Conservation (phyloP, 1,140 invertebrate species). For the Araneus ventricosus region DNA sequence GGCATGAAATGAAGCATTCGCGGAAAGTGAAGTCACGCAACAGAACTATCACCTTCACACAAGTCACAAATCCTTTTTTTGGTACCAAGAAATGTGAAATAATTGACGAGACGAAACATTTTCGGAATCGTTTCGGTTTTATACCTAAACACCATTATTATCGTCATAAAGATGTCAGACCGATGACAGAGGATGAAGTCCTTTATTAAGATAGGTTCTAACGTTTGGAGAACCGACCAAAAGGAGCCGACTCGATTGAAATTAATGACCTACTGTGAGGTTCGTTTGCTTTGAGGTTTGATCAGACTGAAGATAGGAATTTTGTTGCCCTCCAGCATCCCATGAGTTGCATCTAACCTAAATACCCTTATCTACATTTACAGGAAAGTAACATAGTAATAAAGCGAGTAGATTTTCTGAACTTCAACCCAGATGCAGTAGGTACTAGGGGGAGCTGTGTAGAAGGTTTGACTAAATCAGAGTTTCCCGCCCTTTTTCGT, state of each 20-base stretch:
- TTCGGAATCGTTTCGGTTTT: background rate
- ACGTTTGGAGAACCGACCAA: background rate
- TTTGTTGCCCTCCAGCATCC: background rate
- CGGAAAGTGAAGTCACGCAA: background rate
- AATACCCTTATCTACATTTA: background rate
- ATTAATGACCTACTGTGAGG: background rate
- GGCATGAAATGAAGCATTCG: background rate
- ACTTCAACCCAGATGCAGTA: too few species aligned
- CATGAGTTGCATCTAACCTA: background rate
- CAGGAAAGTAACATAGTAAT: background rate
- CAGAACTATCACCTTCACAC: background rate
- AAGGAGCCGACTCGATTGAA: background rate
- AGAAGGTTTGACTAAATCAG: too few species aligned
- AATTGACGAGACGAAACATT: background rate
- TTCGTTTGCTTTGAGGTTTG: background rate
- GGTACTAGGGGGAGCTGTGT: too few species aligned
- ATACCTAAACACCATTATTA: constrained; percentile 19
- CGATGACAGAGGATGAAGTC: background rate
- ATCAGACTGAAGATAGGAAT: background rate
- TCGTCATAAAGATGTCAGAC: constrained; percentile 5
- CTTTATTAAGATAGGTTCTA: background rate
- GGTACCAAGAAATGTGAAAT: background rate
- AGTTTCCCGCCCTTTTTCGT: too few species aligned
- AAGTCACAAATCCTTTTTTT: too few species aligned
- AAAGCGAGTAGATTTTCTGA: too few species aligned